Evolutionary conservation across 2,797 vertebrate species (phyloP), one percentile per base, ranked within the genome.

Genomic region (Urophycis tenuis): DNA sequence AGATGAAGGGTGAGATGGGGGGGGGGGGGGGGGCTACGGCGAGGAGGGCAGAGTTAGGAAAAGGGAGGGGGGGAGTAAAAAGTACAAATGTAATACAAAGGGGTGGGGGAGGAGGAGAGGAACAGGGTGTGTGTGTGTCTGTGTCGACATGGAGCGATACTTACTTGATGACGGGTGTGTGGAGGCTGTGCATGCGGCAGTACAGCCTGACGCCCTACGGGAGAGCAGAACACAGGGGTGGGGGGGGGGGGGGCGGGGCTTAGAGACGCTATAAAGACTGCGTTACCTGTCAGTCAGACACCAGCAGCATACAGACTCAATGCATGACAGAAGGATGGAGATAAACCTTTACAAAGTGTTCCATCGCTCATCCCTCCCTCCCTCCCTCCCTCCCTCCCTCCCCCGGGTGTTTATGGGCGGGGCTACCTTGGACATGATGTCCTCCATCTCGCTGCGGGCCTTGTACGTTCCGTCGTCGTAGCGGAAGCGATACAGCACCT

Each of bases 391-490:
- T 53, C 45, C 36, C 36, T 39, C n/a, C 53, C 22, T 2, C 53
- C n/a, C n/a, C 11, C 53, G 11, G 9, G n/a, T n/a, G n/a, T 29
- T 25, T 10, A 11, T 25, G 7, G n/a, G 2, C n/a, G 3, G n/a
- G 0, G 12, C 82, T 89, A 98, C 97, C 96, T 99, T 99, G 2
- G 97, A 98, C 92, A 97, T 93, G 45, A 99, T 97, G 88, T 99
- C 98, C 89, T 99, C 97, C 93, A 99, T 91, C 90, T 99, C 98
- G 29, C 97, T 99, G 86, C 98, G 95, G 22, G 98, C 94, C 88
- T 99, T 99, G 91, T 98, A 99, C 0, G 98, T 99, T 78, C 98
- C 98, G 0, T 99, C 98, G 0, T 99, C 98, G 0, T 99, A 99
- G 75, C 97, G 97, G 91, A 99, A 99, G 60, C 98, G 95, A 87